These are phyloP conservation scores for Coturnix japonica DNA, from an alignment of 2,113 vertebrate species.

Conservation along the genomic window DNA sequence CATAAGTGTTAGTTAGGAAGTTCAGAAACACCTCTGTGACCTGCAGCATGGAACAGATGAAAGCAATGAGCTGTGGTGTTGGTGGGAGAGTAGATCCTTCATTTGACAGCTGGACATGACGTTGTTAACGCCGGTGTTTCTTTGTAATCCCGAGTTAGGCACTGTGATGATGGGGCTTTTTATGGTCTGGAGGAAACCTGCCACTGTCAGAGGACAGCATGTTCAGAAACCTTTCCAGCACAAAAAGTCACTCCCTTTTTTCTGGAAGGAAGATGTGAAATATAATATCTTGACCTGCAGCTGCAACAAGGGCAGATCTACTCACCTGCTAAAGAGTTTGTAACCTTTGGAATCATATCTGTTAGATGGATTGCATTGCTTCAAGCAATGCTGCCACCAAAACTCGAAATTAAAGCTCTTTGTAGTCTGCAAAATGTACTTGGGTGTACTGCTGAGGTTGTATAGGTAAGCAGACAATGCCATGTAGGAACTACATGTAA, in stretches of 20 bases:
- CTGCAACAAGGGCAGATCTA: conserved; percentile 31
- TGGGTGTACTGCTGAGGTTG: not conserved
- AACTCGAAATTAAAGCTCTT: not conserved
- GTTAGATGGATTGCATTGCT: not conserved
- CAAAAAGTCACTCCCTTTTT: conserved; percentile 45
- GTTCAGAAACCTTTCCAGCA: conserved; percentile 38
- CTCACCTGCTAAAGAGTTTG: conserved; percentile 16
- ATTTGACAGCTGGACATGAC: not conserved
- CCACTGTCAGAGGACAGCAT: conserved; percentile 32
- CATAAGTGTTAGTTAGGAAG: not conserved
- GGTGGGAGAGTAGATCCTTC: not conserved
- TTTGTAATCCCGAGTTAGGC: not conserved
- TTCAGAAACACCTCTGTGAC: not conserved
- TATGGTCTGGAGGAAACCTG: conserved; percentile 4
- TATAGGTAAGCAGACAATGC: not conserved
- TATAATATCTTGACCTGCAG: conserved; percentile 27
- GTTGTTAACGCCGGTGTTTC: not conserved
- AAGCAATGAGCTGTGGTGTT: not conserved
- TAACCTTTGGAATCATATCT: conserved; percentile 40
- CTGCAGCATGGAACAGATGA: not conserved
- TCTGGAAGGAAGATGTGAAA: conserved; percentile 17
- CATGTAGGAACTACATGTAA: accelerated
- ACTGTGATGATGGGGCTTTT: not conserved
- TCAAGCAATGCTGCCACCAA: not conserved
- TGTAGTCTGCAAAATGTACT: accelerated